These are phyloP conservation scores for Ascaphus truei DNA, from an alignment of 2,113 vertebrate species.

Conservation along the genomic window DNA sequence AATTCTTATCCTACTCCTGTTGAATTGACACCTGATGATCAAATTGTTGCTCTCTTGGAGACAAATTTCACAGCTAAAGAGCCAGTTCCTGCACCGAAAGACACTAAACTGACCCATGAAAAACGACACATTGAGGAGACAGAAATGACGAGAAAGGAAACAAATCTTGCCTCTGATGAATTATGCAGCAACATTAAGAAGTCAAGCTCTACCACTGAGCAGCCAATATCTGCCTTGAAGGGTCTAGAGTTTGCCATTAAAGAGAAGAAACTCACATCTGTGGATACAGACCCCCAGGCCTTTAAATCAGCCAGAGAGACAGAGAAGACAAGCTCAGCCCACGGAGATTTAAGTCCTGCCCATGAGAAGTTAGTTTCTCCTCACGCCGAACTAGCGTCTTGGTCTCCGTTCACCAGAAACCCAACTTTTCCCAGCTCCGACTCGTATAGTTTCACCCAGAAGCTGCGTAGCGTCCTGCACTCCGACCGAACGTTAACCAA, in stretches of 20 bases:
- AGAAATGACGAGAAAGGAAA: neutral
- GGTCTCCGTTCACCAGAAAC: neutral
- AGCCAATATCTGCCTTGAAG: neutral
- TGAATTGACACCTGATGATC: neutral
- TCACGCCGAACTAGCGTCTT: neutral
- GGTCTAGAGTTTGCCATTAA: neutral
- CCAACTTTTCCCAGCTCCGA: conserved; percentile 19
- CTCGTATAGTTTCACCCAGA: conserved; percentile 22
- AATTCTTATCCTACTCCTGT: neutral
- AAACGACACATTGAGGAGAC: neutral
- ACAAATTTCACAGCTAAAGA: neutral
- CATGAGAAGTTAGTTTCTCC: neutral
- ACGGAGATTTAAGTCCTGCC: neutral
- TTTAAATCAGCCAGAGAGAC: neutral
- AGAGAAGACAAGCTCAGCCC: neutral
- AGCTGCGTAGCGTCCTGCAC: conserved; percentile 24
- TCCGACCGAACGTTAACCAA: conserved; percentile 6
- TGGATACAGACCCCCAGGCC: neutral
- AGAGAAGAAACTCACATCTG: neutral
- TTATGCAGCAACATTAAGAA: neutral
- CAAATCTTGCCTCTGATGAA: neutral
- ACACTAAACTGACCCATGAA: neutral
- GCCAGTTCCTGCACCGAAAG: neutral
- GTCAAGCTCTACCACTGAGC: neutral
- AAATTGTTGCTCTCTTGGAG: neutral